phyloP scores from a whole-genome alignment of 2,888 invertebrate genomes.

The Himalopsyche anomala region DNA sequence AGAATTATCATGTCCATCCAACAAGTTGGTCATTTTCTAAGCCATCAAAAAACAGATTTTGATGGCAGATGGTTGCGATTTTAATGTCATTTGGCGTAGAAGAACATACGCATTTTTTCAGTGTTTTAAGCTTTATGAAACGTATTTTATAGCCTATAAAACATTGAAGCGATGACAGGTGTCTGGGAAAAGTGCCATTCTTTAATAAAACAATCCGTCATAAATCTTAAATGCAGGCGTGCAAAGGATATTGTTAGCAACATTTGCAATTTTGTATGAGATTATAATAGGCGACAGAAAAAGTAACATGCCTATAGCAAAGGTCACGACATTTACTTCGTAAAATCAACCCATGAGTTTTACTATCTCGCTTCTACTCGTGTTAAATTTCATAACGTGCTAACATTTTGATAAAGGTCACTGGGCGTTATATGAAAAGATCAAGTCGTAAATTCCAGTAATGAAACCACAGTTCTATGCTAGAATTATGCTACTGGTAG shows the following conservation, averaged over 20 bases:
- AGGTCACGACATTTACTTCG: slow-evolving; percentile 63
- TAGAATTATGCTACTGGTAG: background rate
- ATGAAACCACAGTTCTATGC: slow-evolving; percentile 18
- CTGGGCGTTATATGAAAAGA: slow-evolving; percentile 61
- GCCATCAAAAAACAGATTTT: too few relatives aligned
- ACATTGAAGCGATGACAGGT: background rate
- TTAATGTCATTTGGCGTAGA: background rate
- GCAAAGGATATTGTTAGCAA: slow-evolving; percentile 5
- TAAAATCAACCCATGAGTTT: slow-evolving; percentile 57
- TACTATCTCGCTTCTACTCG: slow-evolving; percentile 44
- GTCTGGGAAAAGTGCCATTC: background rate
- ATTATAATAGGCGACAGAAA: slow-evolving; percentile 15
- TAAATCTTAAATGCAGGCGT: slow-evolving; percentile 10
- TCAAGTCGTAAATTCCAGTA: slow-evolving; percentile 56
- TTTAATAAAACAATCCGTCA: background rate
- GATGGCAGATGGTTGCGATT: too few relatives aligned
- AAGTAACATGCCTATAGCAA: slow-evolving; percentile 46
- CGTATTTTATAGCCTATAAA: background rate
- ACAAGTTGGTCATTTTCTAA: too few relatives aligned
- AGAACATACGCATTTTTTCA: background rate
- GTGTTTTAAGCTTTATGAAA: background rate
- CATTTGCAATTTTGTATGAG: slow-evolving; percentile 36
- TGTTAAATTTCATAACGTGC: slow-evolving; percentile 64
- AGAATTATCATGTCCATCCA: too few relatives aligned
- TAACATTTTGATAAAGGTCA: slow-evolving; percentile 65